Percentiles rank a stretch among this genome's conserved stretches.
Conservation (phyloP, 2,888 invertebrate species). For the Hedya salicella region DNA sequence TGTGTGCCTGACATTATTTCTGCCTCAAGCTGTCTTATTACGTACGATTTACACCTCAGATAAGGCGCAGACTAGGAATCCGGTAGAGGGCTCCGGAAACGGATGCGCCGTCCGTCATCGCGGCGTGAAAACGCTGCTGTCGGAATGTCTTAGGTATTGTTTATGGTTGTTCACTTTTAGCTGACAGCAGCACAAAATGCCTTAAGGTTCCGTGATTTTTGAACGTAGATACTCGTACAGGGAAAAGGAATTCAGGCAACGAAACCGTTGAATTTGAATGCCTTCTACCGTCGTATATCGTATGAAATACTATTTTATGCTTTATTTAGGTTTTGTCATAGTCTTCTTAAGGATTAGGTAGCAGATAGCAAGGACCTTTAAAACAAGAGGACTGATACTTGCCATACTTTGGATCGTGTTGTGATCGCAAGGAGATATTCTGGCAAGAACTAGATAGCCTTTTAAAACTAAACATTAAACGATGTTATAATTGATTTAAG, state of each 20-base stretch:
- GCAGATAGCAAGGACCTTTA: no score
- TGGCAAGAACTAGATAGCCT: no score
- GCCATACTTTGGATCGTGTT: no score
- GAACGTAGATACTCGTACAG: background rate
- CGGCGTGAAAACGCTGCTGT: conserved; percentile 30
- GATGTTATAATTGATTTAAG: no score
- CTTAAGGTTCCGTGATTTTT: background rate
- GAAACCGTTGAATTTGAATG: background rate
- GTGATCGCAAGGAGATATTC: no score
- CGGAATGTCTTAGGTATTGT: conserved; percentile 35
- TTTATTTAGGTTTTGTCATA: no score
- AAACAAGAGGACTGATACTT: no score
- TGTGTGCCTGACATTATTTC: conserved; percentile 9
- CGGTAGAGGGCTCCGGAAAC: conserved; percentile 35
- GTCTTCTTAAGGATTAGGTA: no score
- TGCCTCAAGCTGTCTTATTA: conserved; percentile 20
- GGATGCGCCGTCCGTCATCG: conserved; percentile 34
- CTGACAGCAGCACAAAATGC: background rate
- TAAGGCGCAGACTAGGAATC: conserved; percentile 17
- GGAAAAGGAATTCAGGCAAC: background rate
- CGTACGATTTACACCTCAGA: conserved; percentile 38
- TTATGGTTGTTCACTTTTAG: conserved; percentile 25
- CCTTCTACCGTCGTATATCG: no score
- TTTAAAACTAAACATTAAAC: no score
- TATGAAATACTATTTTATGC: no score